Evolutionary conservation across 1,140 invertebrate species (phyloP).

Genomic region (Elymnias hypermnestra): DNA sequence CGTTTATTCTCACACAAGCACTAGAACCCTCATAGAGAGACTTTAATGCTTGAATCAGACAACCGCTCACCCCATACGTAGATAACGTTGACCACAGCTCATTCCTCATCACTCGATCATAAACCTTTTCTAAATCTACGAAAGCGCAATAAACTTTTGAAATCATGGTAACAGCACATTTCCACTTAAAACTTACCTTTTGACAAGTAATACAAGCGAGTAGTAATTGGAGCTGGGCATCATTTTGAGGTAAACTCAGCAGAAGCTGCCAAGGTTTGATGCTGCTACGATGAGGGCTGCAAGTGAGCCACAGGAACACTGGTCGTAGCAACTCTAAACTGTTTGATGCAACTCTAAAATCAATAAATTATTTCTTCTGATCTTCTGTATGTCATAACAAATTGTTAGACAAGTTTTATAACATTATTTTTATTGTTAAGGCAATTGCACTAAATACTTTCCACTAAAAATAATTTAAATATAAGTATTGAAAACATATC

Average conservation of each 20-base stretch:
- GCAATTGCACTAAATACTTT: not conserved
- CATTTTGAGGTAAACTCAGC: slow-evolving; percentile 41
- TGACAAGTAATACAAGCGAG: slow-evolving; percentile 56
- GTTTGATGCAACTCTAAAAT: slow-evolving; percentile 52
- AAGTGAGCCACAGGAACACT: slow-evolving; percentile 61
- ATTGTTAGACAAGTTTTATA: no score
- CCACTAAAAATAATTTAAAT: no score
- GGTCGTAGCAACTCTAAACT: slow-evolving; percentile 54
- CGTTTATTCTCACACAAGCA: no score
- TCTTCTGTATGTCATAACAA: no score
- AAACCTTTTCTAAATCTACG: not conserved
- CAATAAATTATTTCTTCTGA: no score
- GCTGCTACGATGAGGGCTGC: slow-evolving; percentile 34
- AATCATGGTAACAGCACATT: not conserved
- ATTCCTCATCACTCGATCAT: not conserved
- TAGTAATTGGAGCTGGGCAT: slow-evolving; percentile 36
- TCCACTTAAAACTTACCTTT: slow-evolving; percentile 33
- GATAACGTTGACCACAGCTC: no score
- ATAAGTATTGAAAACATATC: no score
- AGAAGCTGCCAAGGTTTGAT: slow-evolving; percentile 52
- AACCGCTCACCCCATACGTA: not conserved
- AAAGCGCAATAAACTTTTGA: no score
- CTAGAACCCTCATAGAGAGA: no score
- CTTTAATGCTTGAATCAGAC: no score
- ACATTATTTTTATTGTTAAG: no score